phyloP scores from a whole-genome alignment of 1,140 invertebrate genomes.

The Myzus persicae region DNA sequence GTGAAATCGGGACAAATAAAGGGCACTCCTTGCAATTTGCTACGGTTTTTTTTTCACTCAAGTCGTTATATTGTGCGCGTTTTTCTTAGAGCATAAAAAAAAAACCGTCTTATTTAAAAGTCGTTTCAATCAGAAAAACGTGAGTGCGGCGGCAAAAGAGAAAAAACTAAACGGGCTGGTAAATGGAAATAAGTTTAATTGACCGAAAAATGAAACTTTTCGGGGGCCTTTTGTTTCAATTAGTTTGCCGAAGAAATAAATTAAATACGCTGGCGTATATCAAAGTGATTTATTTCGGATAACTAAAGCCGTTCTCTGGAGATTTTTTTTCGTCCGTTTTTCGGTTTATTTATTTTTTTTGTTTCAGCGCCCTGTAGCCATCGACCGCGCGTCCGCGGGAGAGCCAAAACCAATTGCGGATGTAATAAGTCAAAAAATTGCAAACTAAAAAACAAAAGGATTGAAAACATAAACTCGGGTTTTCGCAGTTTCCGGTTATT shows the following conservation, averaged over 20 bases:
- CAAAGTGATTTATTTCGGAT: slow-evolving; percentile 57
- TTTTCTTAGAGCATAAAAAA: slow-evolving; percentile 31
- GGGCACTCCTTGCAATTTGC: slow-evolving; percentile 37
- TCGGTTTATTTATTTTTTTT: slow-evolving; percentile 16
- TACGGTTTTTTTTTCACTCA: slow-evolving; percentile 24
- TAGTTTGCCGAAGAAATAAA: slow-evolving; percentile 58
- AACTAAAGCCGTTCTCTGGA: slow-evolving; percentile 52
- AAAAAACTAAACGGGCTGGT: slow-evolving; percentile 57
- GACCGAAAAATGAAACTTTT: slow-evolving; percentile 58
- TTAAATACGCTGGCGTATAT: slow-evolving; percentile 56
- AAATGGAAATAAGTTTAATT: slow-evolving; percentile 58
- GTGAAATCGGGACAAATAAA: slow-evolving; percentile 53
- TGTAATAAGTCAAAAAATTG: slow-evolving; percentile 40
- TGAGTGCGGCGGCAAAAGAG: slow-evolving; percentile 36
- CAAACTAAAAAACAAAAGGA: not conserved
- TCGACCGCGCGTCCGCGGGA: not conserved
- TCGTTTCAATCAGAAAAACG: slow-evolving; percentile 57
- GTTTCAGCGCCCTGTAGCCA: not conserved
- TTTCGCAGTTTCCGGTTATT: not conserved
- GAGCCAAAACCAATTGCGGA: slow-evolving; percentile 22
- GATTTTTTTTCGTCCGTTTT: slow-evolving; percentile 36
- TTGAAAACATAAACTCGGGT: not conserved
- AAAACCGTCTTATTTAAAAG: slow-evolving; percentile 54
- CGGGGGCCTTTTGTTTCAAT: slow-evolving; percentile 57
- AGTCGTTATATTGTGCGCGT: slow-evolving; percentile 1